Base-by-base conservation (phyloP, 2,888 invertebrate species). In the Lacanobia wlatinum region DNA sequence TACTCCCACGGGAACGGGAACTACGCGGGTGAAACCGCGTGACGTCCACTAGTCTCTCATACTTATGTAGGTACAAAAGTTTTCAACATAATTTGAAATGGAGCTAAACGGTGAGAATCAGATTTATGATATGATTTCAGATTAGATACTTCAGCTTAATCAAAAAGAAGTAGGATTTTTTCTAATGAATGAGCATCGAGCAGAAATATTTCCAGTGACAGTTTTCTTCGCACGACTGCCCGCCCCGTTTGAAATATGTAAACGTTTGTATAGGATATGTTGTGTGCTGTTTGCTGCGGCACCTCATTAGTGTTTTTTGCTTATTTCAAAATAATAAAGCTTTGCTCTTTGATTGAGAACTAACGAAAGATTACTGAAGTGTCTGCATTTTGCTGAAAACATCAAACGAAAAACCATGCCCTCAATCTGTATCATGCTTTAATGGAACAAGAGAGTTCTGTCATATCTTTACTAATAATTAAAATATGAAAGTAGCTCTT, bases 221-320 rank as follows among this genome's bases (percentile, higher is more conserved):
- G 10, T 10, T n/a, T 58, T 3, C n/a, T 3, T 16, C 9, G n/a
- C 34, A 56, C 21, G 50, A 34, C 9, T 10, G n/a, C n/a, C n/a
- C n/a, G n/a, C n/a, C n/a, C n/a, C n/a, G 40, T 40, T 70, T 18
- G 2, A 34, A 60, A n/a, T n/a, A n/a, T n/a, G n/a, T 52, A 71
- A 73, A 18, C 34, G 23, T 38, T 34, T n/a, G 3, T 16, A 14
- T n/a, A 52, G 7, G 10, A 40, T 28, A 28, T 21, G 23, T 18
- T n/a, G 12, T 50, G 59, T 48, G 53, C 23, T 55, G 12, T 34
- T 18, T 52, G 21, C 34, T 40, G 12, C 28, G 75, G 65, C 48
- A 62, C 55, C 40, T 77, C 60, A 82, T 80, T 77, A 70, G 52
- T 34, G 53, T 38, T 12, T 58, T 23, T 23, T 43, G 43, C 38